Evolutionary conservation across 2,113 vertebrate species (phyloP), one percentile per base, ranked within the genome.

Genomic region (Bagarius yarrelli): DNA sequence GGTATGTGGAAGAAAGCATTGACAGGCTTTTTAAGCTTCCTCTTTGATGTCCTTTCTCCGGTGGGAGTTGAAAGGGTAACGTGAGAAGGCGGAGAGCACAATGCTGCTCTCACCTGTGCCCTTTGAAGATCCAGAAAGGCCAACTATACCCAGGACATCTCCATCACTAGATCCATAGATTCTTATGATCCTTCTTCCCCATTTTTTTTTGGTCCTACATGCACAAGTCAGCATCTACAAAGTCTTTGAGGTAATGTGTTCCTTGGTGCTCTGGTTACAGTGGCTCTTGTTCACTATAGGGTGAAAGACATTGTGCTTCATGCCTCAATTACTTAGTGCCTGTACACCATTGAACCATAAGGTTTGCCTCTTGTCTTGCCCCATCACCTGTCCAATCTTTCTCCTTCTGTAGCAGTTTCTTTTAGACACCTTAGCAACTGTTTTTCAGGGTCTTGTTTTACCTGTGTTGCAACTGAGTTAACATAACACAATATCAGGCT

Each of bases 121-220:
- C 91, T 93, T 93, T 93, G 92, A 94, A 93, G 92, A 91, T 86
- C 86, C 86, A 89, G 90, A 87, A 89, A 87, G 87, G 88, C 89
- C 87, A 93, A 92, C 91, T 91, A 90, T 89, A 88, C 86, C 87
- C 87, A 85, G 84, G 87, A 90, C 88, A 85, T 89, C 88, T 90
- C 89, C 89, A 88, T 92, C 89, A 90, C 84, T 85, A 69, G 69
- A 83, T 70, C 76, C 60, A 85, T 69, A 81, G 77, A 83, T 76
- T 80, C 87, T 82, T 81, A 81, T 86, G 75, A 76, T 86, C 89
- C 84, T 78, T 0, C 4, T 5, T 6, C 23, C 36, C 5, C 13
- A 4, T 88, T 85, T 87, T 88, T 90, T 91, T 91, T 81, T 88
- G 91, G 90, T 89, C 87, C 88, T 90, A 89, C 90, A 86, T 86